These are phyloP conservation scores for Drosophila novamexicana DNA, from an alignment of 1,140 invertebrate species.

Conservation along the genomic window DNA sequence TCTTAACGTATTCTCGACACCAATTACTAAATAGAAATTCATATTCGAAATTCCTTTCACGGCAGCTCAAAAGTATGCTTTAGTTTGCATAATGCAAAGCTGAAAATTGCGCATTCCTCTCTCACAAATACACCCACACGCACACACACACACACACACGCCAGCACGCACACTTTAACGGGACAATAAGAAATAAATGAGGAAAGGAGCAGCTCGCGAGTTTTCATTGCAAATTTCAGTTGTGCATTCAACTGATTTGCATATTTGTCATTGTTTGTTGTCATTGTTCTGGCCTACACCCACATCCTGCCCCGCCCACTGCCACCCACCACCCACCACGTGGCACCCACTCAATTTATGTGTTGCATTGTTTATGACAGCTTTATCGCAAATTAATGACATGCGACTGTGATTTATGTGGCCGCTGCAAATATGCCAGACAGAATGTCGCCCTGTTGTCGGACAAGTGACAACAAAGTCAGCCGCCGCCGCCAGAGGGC, in stretches of 20 bases:
- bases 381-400: conserved; percentile 78
- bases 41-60: no score
- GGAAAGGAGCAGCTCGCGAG: conserved; percentile 11
- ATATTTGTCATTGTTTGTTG: conserved; percentile 70
- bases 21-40: no score
- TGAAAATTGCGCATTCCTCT: background rate
- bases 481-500: conserved; percentile 18
- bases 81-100: background rate
- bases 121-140: background rate
- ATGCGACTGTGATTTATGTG: conserved; percentile 69
- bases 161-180: background rate
- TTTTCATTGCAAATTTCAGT: conserved; percentile 22
- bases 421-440: conserved; percentile 17
- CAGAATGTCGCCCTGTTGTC: conserved; percentile 10
- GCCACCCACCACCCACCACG: background rate
- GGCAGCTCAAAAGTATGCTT: background rate
- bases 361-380: conserved; percentile 81
- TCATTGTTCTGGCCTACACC: conserved; percentile 37
- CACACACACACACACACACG: background rate
- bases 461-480: conserved; percentile 5
- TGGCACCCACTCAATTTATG: conserved; percentile 59
- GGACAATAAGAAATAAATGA: conserved; percentile 27
- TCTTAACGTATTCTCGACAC: no score
- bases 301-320: conserved; percentile 6
- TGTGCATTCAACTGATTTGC: conserved; percentile 60